Base-by-base conservation (phyloP, 2,888 invertebrate species). In the Liodrosophila aerea region DNA sequence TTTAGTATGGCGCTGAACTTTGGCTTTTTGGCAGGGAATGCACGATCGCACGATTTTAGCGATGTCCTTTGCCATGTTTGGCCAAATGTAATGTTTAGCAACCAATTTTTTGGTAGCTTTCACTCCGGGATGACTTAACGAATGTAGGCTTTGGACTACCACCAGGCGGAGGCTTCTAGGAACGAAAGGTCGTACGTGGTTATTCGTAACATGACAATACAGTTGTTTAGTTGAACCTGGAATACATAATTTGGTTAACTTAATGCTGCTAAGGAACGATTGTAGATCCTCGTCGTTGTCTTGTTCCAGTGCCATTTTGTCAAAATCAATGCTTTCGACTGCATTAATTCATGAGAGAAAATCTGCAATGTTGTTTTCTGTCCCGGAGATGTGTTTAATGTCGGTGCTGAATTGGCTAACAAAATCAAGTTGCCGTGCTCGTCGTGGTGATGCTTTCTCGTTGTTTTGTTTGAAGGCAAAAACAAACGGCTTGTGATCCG, bases 351-450 rank as follows among this genome's bases (percentile, higher is more conserved):
- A 7, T 33, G 33, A 33, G 33, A 33, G 33, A 40, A 9, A 40
- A 11, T 33, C 33, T 11, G 33, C 33, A 11, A 33, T 11, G 11
- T 33, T 33, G 33, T 33, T 33, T 33, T 33, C 33, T 0, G n/a
- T 11, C 5, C 33, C 33, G 11, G 33, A 33, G 11, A 33, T 33
- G 33, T 33, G 12, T 11, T 33, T n/a, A 11, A 33, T 27, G 15
- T 43, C 13, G 4, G 43, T 43, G 16, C 29, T 29, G 29, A 43
- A 43, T 27, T 43, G 43, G 9, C 43, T 27, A 9, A 43, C 27
- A 4, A 27, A 43, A 13, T 43, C 43, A 12, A 43, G 43, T 29
- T 43, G 43, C 8, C 43, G 27, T n/a, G 29, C 43, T 22, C 43
- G 27, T 29, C 43, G 27, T 16, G 43, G 43, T 27, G 43, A 43